A percentile compares a stretch with the other conserved stretches of the same genome.
These are phyloP conservation scores for Solea senegalensis DNA, from an alignment of 2,113 vertebrate species.

Conservation along the genomic window DNA sequence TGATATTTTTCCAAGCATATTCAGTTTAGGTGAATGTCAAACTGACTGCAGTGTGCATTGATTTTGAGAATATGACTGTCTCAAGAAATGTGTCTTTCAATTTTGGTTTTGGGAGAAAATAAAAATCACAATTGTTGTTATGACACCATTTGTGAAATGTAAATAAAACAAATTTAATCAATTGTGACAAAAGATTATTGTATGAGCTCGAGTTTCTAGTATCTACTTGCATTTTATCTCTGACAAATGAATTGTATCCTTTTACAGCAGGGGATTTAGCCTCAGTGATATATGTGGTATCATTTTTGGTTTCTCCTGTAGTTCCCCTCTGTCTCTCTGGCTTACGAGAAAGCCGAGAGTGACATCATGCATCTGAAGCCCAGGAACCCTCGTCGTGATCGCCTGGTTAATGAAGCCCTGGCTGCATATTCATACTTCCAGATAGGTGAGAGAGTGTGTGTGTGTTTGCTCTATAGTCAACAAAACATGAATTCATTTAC, in stretches of 20 bases:
- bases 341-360: conserved; percentile 88
- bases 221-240: neutral
- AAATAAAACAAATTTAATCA: too few relatives aligned
- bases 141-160: too few relatives aligned
- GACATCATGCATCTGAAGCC: conserved; percentile 90
- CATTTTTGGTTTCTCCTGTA: conserved; percentile 40
- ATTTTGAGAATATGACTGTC: too few relatives aligned
- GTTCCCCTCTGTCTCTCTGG: conserved; percentile 90
- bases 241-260: neutral
- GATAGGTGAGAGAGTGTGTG: conserved; percentile 78
- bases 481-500: neutral
- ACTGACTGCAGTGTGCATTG: too few relatives aligned
- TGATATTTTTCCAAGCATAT: too few relatives aligned
- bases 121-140: too few relatives aligned
- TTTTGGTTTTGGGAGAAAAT: too few relatives aligned
- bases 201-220: too few relatives aligned
- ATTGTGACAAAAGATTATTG: too few relatives aligned
- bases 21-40: too few relatives aligned
- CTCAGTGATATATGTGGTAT: conserved; percentile 5
- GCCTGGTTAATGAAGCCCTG: conserved; percentile 86
- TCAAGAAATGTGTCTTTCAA: too few relatives aligned
- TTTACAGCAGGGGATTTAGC: neutral
- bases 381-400: conserved; percentile 84
- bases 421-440: conserved; percentile 90
- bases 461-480: neutral